Base-by-base conservation (phyloP, 1,140 invertebrate genomes). In the Bombus terrestris region DNA sequence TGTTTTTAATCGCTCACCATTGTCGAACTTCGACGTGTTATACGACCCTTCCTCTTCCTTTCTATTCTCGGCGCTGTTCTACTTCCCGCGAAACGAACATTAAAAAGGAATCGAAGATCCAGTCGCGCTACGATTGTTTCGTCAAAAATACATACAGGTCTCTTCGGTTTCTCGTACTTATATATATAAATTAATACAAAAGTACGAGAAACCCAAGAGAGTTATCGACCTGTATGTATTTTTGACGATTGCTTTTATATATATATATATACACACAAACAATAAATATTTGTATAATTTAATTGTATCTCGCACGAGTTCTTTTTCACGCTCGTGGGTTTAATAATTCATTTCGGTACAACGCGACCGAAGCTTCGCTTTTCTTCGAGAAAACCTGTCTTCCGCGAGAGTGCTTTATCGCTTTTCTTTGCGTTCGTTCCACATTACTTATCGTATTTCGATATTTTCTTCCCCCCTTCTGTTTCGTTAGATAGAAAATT, bases 1-100 rank as follows among this genome's bases (percentile, higher is more conserved):
- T 35, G 77, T n/a, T 79, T 79, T 79, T 79, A 79, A 79, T 79
- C 41, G 62, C n/a, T 43, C 62, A 10, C 53, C 77, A 79, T 79
- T 79, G 62, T 69, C 66, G 41, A 79, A 79, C 47, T 69, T 66
- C 28, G 62, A 43, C 62, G 41, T 28, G 41, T 79, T 79, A 37
- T 47, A 47, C 32, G 62, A 35, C 62, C 62, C 39, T 32, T 39
- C 47, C 43, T 47, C 32, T 37, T 35, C 41, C 6, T 41, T 22
- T 41, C 18, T 43, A 22, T 41, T 13, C 13, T 41, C 39, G 2
- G 4, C 62, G 62, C 47, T 66, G 62, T 47, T 47, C 77, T 25
- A 47, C 13, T 79, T 79, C 35, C 32, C 25, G 32, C 6, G 4
- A n/a, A 13, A 9, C 57, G 22, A 35, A 25, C 39, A 0, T 41